Percentiles rank a stretch among this genome's conserved stretches.
Conservation (phyloP, 1,140 invertebrate species). For the Achroia grisella region DNA sequence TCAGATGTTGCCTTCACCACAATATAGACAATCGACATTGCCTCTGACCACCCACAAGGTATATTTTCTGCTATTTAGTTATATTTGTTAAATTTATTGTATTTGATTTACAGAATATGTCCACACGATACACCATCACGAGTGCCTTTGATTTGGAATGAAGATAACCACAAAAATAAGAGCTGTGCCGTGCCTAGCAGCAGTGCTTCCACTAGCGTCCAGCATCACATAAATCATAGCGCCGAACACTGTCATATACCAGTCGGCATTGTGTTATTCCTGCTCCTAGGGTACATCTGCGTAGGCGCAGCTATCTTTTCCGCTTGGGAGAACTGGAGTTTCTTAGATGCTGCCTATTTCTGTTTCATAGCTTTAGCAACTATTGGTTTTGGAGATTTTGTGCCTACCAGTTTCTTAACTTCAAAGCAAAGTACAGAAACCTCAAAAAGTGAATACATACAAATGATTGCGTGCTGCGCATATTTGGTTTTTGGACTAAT, state of each 20-base stretch:
- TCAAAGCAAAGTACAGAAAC: constrained; percentile 69
- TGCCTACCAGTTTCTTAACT: constrained; percentile 76
- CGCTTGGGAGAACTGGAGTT: constrained; percentile 84
- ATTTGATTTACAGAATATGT: constrained; percentile 67
- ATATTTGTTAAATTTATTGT: constrained; percentile 2
- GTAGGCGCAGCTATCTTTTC: constrained; percentile 83
- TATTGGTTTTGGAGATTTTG: constrained; percentile 89
- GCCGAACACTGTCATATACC: constrained; percentile 78
- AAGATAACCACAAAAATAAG: constrained; percentile 50
- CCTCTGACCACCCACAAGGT: too few relatives aligned
- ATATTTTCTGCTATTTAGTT: too few relatives aligned
- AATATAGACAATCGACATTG: too few relatives aligned
- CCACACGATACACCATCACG: constrained; percentile 82
- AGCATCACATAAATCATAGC: constrained; percentile 38
- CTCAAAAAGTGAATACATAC: constrained; percentile 77
- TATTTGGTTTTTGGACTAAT: constrained; percentile 92
- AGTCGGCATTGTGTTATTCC: constrained; percentile 79
- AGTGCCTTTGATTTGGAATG: constrained; percentile 79
- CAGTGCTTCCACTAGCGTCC: constrained; percentile 39
- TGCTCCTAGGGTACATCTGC: constrained; percentile 82
- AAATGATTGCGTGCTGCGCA: constrained; percentile 88
- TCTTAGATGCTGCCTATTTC: constrained; percentile 89
- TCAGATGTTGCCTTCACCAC: too few relatives aligned
- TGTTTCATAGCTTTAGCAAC: constrained; percentile 92
- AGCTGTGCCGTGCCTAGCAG: constrained; percentile 49